Conservation (phyloP, 2,888 invertebrate genomes). For the Trichogramma evanescens region DNA sequence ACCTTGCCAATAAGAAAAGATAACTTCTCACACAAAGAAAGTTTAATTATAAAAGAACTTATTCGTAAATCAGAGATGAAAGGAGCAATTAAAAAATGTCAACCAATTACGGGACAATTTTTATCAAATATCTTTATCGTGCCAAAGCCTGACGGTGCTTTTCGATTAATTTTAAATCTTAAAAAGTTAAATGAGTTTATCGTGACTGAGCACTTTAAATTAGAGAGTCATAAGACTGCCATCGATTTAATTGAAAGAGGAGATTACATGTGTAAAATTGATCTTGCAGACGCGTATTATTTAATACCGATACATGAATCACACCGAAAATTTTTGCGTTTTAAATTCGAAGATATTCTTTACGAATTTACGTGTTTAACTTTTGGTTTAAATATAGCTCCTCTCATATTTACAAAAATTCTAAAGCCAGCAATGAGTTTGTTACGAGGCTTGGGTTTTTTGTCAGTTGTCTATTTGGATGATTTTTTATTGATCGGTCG, state of each 20-base stretch:
- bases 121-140: constrained; percentile 14
- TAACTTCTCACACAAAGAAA: neutral
- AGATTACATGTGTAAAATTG: constrained; percentile 16
- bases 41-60: neutral
- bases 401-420: constrained; percentile 2
- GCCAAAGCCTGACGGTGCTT: constrained; percentile 1
- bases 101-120: constrained; percentile 5
- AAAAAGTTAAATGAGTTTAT: constrained; percentile 23
- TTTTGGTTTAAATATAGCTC: neutral
- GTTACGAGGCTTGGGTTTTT: too few species aligned
- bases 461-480: too few species aligned
- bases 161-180: constrained; percentile 22
- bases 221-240: constrained; percentile 18
- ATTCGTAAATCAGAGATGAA: neutral
- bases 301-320: constrained; percentile 14
- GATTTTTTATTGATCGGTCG: too few species aligned
- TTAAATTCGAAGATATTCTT: neutral
- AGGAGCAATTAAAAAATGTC: neutral
- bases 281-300: constrained; percentile 20
- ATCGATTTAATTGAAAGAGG: constrained; percentile 7
- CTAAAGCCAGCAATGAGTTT: too few species aligned
- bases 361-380: neutral
- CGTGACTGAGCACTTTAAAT: constrained; percentile 21
- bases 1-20: neutral
- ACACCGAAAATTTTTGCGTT: constrained; percentile 10